Evolutionary conservation across 1,140 invertebrate species (phyloP).

Genomic region (Calliphora vicina): DNA sequence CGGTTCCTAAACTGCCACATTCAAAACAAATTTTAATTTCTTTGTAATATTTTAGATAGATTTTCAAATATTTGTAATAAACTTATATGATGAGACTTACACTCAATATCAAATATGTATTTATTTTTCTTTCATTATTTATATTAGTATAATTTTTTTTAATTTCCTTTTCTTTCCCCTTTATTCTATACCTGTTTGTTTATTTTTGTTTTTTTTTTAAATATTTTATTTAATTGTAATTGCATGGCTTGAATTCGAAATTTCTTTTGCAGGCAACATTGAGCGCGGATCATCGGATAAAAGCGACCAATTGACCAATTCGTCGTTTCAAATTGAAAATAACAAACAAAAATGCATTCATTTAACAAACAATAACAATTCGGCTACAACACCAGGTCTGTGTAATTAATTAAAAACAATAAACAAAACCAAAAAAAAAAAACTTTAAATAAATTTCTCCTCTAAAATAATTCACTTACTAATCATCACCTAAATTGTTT

Average conservation of each 20-base stretch:
- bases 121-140: conserved; percentile 9
- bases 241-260: conserved; percentile 62
- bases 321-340: conserved; percentile 63
- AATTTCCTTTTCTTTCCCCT: neutral
- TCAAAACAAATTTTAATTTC: too few species aligned
- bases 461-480: neutral
- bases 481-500: neutral
- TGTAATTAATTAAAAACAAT: conserved; percentile 44
- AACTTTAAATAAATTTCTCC: conserved; percentile 8
- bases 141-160: neutral
- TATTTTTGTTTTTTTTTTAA: conserved; percentile 24
- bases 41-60: too few species aligned
- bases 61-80: too few species aligned
- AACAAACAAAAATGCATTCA: conserved; percentile 64
- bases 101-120: neutral
- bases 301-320: conserved; percentile 63
- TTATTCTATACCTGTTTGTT: neutral
- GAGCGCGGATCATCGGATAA: conserved; percentile 63
- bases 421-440: conserved; percentile 38
- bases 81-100: too few species aligned
- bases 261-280: conserved; percentile 64
- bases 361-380: conserved; percentile 64
- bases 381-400: conserved; percentile 64
- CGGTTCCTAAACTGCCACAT: too few species aligned
- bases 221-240: conserved; percentile 43